A percentile compares a stretch with the other conserved stretches of the same genome.
These are phyloP conservation scores for Aegithalos caudatus DNA, from an alignment of 2,113 vertebrate species.

Conservation along the genomic window DNA sequence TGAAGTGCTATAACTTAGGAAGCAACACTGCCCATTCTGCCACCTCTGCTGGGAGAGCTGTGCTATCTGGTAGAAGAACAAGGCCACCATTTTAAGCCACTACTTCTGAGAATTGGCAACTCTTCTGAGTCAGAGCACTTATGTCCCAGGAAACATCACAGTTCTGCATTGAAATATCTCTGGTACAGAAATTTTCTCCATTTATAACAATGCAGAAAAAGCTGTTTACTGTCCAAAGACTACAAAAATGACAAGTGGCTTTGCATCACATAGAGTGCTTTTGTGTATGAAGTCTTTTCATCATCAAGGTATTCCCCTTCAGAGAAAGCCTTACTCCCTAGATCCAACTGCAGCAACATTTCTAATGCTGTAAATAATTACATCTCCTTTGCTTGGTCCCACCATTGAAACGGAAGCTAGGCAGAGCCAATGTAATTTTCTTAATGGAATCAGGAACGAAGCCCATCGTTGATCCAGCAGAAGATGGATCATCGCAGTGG, in stretches of 20 bases:
- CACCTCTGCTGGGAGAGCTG: not conserved
- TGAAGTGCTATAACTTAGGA: not conserved
- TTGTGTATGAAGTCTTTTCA: not conserved
- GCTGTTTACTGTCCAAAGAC: not conserved
- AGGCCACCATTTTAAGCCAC: not conserved
- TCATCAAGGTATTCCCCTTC: not conserved
- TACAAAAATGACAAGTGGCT: not conserved
- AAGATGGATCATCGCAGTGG: conserved; percentile 56
- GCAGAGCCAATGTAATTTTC: conserved; percentile 61
- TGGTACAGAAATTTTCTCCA: not conserved
- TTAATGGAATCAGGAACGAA: conserved; percentile 59
- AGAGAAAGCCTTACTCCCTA: not conserved
- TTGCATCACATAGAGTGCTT: not conserved
- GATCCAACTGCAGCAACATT: not conserved
- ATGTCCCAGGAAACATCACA: not conserved
- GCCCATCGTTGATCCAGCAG: conserved; percentile 4
- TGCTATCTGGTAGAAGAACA: not conserved
- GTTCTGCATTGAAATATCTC: not conserved
- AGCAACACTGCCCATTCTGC: not conserved
- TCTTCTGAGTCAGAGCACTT: not conserved
- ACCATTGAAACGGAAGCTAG: not conserved
- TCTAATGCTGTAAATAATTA: not conserved
- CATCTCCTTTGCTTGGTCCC: not conserved
- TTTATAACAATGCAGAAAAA: not conserved
- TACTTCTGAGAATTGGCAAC: not conserved